Evolutionary conservation across 2,797 vertebrate species (phyloP).

Genomic region (Argentina silus): DNA sequence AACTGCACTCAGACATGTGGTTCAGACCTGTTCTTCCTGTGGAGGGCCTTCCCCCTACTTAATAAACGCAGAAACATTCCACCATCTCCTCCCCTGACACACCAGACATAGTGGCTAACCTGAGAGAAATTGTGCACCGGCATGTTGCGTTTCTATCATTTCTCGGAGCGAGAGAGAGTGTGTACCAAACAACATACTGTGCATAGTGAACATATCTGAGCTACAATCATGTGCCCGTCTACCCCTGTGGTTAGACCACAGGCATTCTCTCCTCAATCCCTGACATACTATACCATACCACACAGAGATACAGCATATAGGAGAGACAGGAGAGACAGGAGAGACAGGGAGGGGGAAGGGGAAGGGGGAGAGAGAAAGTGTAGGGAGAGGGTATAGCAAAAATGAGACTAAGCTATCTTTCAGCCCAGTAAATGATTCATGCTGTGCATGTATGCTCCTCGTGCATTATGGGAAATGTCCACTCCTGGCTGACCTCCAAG

Average conservation of each 20-base stretch:
- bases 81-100: no score
- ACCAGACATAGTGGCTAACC: no score
- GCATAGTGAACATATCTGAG: constrained; percentile 58
- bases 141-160: constrained; percentile 20
- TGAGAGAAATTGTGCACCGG: neutral
- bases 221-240: constrained; percentile 12
- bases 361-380: neutral
- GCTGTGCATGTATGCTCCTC: neutral
- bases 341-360: neutral
- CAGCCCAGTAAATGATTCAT: neutral
- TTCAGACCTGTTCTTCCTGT: no score
- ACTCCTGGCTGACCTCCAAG: constrained; percentile 36
- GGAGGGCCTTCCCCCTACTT: no score
- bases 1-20: no score
- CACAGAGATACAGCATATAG: constrained; percentile 26
- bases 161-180: neutral
- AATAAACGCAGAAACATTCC: no score
- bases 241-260: constrained; percentile 51
- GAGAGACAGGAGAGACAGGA: constrained; percentile 5
- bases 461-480: constrained; percentile 45
- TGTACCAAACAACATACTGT: neutral
- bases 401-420: neutral
- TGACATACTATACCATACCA: constrained; percentile 52
- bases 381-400: neutral
- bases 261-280: constrained; percentile 58